These are phyloP conservation scores for Cebus imitator DNA, from an alignment of 2,113 vertebrate genomes.

Conservation along the genomic window DNA sequence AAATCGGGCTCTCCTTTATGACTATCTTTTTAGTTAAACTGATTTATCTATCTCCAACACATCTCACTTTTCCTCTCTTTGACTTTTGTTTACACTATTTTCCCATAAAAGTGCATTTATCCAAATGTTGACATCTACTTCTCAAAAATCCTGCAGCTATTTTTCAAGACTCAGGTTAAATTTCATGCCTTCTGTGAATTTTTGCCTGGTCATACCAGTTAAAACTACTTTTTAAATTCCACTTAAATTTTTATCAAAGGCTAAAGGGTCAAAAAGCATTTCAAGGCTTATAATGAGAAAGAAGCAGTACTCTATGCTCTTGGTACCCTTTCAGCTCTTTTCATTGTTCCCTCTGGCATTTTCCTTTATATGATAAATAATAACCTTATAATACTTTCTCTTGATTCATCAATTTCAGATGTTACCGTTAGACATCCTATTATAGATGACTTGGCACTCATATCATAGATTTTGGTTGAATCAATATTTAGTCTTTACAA, in stretches of 20 bases:
- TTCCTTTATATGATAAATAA: background rate
- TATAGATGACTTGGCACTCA: background rate
- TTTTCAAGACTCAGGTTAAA: background rate
- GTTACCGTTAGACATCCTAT: background rate
- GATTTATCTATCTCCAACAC: background rate
- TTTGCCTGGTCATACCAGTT: background rate
- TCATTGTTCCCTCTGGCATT: background rate
- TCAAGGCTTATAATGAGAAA: constrained; percentile 8
- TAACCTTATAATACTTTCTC: constrained; percentile 29
- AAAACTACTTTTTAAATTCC: background rate
- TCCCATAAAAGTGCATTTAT: constrained; percentile 8
- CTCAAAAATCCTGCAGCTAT: background rate
- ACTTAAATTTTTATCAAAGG: constrained; percentile 1
- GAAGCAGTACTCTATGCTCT: background rate
- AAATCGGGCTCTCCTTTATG: background rate
- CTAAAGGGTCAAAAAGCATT: background rate
- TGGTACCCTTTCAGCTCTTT: constrained; percentile 9
- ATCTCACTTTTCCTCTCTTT: background rate
- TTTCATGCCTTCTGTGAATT: background rate
- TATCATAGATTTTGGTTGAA: background rate
- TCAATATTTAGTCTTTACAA: constrained; percentile 21
- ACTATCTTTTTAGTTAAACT: background rate
- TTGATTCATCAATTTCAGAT: constrained; percentile 29
- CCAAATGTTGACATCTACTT: constrained; percentile 16
- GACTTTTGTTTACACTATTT: constrained; percentile 25